Evolutionary conservation across 2,113 vertebrate species (phyloP).

Genomic region (Mus musculus): DNA sequence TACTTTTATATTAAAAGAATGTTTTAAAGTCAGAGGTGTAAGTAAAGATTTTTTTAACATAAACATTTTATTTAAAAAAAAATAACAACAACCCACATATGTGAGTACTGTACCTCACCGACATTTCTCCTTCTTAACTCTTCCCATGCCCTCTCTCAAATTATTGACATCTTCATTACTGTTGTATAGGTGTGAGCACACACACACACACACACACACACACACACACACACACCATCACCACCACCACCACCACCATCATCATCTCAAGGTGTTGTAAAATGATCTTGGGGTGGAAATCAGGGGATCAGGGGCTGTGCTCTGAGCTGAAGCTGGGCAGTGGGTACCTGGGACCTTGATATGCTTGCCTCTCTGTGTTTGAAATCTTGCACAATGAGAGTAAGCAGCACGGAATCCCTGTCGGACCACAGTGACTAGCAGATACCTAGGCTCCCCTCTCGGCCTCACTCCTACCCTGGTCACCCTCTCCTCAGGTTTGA

Average conservation of each 20-base stretch:
- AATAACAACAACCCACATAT: neutral
- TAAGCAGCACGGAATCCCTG: neutral
- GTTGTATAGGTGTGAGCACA: neutral
- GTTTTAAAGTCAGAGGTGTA: constrained; percentile 32
- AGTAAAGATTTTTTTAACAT: neutral
- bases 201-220: neutral
- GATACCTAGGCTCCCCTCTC: neutral
- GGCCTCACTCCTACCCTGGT: rapidly evolving
- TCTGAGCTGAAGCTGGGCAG: neutral
- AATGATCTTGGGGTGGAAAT: neutral
- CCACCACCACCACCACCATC: too few relatives aligned
- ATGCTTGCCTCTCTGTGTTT: neutral
- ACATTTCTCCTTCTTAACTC: neutral
- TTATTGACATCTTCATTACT: neutral
- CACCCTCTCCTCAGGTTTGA: neutral
- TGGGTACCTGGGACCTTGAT: neutral
- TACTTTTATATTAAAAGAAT: neutral
- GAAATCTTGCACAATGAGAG: neutral
- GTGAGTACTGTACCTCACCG: neutral
- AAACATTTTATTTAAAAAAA: neutral
- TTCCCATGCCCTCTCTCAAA: neutral
- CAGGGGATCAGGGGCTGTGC: neutral
- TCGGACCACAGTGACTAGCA: neutral
- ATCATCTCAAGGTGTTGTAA: constrained; percentile 3
- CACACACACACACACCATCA: neutral